These are phyloP conservation scores for Caenorhabditis sulstoni DNA, from an alignment of 2,888 invertebrate species.

Conservation along the genomic window DNA sequence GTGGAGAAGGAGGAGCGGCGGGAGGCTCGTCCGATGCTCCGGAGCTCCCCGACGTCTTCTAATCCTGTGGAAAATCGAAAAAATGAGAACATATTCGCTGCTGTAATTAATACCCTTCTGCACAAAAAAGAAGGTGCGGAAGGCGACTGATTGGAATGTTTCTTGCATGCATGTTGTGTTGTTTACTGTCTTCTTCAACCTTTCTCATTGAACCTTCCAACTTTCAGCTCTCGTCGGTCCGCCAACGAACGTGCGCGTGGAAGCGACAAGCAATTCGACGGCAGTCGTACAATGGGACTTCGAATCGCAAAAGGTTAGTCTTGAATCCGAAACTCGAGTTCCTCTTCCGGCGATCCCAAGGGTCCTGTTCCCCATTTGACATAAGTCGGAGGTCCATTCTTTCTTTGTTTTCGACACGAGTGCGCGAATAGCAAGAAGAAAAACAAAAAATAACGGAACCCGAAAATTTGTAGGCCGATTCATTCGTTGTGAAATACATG, in stretches of 20 bases:
- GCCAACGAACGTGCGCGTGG: constrained; percentile 77
- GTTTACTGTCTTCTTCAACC: background rate
- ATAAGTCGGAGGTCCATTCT: constrained; percentile 8
- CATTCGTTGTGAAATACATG: constrained; percentile 79
- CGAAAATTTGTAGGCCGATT: constrained; percentile 69
- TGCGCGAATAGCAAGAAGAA: background rate
- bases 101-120: constrained; percentile 66
- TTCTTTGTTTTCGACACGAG: constrained; percentile 35
- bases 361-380: constrained; percentile 40
- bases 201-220: background rate
- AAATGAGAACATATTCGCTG: constrained; percentile 65
- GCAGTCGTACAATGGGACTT: constrained; percentile 80
- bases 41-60: constrained; percentile 44
- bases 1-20: constrained; percentile 29
- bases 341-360: constrained; percentile 21
- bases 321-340: constrained; percentile 2
- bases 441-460: constrained; percentile 2
- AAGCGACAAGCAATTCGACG: constrained; percentile 77
- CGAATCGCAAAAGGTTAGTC: constrained; percentile 69
- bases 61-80: constrained; percentile 20
- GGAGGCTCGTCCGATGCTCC: constrained; percentile 39
- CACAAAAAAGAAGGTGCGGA: constrained; percentile 53
- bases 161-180: constrained; percentile 5
- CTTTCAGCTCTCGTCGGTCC: constrained; percentile 79
- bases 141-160: background rate